Evolutionary conservation across 2,888 invertebrate genomes (phyloP).

Genomic region (Villa cingulata): DNA sequence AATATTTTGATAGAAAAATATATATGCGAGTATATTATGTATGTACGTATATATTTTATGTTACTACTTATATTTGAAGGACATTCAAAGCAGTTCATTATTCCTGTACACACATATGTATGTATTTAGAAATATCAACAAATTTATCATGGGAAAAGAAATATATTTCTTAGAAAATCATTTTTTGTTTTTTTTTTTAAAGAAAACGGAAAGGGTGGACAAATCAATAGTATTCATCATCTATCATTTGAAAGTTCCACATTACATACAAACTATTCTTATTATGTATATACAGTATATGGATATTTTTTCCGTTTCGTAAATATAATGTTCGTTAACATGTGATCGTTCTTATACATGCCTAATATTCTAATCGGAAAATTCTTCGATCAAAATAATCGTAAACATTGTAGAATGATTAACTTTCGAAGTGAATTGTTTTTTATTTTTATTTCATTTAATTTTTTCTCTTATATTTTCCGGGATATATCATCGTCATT

Average conservation of each 20-base stretch:
- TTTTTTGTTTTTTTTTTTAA: no score
- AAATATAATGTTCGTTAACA: neutral
- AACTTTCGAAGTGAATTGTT: constrained; percentile 1
- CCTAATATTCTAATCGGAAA: constrained; percentile 8
- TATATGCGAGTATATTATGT: no score
- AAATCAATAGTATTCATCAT: neutral
- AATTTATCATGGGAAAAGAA: neutral
- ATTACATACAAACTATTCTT: no score
- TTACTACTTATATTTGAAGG: no score
- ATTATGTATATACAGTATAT: no score
- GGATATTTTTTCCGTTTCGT: no score
- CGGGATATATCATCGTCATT: neutral
- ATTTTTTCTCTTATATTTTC: neutral
- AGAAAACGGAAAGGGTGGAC: neutral
- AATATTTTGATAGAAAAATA: neutral
- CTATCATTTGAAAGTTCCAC: neutral
- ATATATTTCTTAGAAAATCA: no score
- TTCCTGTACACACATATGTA: no score
- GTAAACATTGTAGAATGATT: constrained; percentile 13
- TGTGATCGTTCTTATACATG: no score
- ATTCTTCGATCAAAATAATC: constrained; percentile 13
- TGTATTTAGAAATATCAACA: constrained; percentile 2
- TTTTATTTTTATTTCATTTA: neutral
- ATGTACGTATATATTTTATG: no score
- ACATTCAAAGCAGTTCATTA: constrained; percentile 1